These are phyloP conservation scores for Gadopsis bispinosus DNA, from an alignment of 2,797 vertebrate genomes.

Conservation along the genomic window DNA sequence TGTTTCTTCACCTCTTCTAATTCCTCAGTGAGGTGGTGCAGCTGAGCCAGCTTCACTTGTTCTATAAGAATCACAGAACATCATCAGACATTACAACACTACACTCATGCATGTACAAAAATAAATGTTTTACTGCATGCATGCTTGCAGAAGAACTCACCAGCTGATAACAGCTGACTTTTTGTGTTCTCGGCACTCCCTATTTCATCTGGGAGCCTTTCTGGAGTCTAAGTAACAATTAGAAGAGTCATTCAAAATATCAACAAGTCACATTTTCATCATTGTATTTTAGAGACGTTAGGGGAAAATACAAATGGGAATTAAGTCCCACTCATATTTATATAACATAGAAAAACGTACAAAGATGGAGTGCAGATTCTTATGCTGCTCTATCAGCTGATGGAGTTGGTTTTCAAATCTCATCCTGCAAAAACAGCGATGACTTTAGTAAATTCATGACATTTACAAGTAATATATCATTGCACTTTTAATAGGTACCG, in stretches of 20 bases:
- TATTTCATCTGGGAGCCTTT: conserved; percentile 80
- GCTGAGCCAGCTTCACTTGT: conserved; percentile 70
- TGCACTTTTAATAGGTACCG: conserved; percentile 65
- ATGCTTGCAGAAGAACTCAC: conserved; percentile 61
- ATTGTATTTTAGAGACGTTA: not conserved
- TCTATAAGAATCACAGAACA: conserved; percentile 58
- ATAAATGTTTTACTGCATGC: not conserved
- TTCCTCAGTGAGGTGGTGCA: conserved; percentile 58
- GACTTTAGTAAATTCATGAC: not conserved
- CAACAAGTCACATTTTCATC: not conserved
- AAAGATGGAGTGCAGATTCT: conserved; percentile 80
- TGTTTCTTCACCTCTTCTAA: conserved; percentile 40
- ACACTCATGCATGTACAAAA: not conserved
- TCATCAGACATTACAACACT: not conserved
- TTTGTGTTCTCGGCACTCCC: conserved; percentile 68
- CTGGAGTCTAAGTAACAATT: conserved; percentile 65
- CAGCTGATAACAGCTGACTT: conserved; percentile 77
- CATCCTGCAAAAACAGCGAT: conserved; percentile 74
- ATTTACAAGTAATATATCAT: not conserved
- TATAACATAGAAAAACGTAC: conserved; percentile 68
- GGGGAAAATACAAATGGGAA: not conserved
- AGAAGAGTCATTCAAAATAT: conserved; percentile 15
- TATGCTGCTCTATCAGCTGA: conserved; percentile 82
- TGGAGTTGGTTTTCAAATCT: conserved; percentile 85
- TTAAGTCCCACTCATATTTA: not conserved